A percentile compares a stretch with the other conserved stretches of the same genome.
Evolutionary conservation across 2,797 vertebrate genomes (phyloP).

Genomic region (Tauraco hartlaubi): DNA sequence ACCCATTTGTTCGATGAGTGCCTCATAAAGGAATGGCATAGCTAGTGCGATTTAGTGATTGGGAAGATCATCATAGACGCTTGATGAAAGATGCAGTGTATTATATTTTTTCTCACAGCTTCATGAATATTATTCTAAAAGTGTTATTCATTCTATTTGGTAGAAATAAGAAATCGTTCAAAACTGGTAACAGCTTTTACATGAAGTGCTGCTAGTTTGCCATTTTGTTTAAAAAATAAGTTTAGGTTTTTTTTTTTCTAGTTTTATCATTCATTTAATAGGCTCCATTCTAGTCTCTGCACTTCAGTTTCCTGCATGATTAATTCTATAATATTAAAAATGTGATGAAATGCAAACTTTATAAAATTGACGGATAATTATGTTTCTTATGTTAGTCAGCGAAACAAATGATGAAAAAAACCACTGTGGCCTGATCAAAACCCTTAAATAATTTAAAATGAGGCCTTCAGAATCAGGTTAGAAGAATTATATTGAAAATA

Average conservation of each 20-base stretch:
- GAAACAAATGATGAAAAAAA: conserved; percentile 51
- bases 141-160: conserved; percentile 20
- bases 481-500: conserved; percentile 74
- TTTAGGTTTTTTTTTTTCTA: not conserved
- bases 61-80: not conserved
- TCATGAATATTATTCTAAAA: conserved; percentile 10
- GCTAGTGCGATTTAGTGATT: not conserved
- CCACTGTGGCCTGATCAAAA: conserved; percentile 53
- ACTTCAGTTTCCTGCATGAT: conserved; percentile 68
- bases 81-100: not conserved
- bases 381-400: conserved; percentile 52
- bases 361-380: conserved; percentile 71
- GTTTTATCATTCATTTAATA: conserved; percentile 47
- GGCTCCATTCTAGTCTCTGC: conserved; percentile 64
- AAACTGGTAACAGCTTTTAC: conserved; percentile 23
- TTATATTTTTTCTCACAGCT: not conserved
- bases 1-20: not conserved
- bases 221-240: conserved; percentile 25
- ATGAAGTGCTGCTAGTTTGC: conserved; percentile 18
- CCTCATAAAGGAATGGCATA: not conserved
- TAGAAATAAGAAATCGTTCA: conserved; percentile 31
- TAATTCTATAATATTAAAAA: conserved; percentile 72
- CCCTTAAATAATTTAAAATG: conserved; percentile 72
- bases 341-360: conserved; percentile 66
- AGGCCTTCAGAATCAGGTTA: conserved; percentile 69